Base-by-base conservation (phyloP, 2,888 invertebrate species). In the Pammene aurita region DNA sequence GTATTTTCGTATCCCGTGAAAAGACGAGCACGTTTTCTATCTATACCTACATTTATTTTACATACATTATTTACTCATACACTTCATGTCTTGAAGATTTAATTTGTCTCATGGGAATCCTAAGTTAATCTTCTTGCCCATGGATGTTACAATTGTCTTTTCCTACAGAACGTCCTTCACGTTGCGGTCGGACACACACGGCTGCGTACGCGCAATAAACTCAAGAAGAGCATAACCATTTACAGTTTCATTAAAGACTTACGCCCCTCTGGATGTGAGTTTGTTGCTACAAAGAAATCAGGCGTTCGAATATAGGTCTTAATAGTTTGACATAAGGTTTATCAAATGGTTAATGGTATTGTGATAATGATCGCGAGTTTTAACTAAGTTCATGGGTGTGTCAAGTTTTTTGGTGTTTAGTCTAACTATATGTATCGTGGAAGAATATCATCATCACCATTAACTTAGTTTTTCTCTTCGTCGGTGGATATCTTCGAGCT, bases 131-230 rank as follows among this genome's bases (percentile, higher is more conserved):
- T 26, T 41, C 50, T 52, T 14, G 13, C 7, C 38, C 38, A 62
- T 50, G 38, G 62, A 50, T 61, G 18, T 52, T 2, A 7, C 14
- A 62, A 62, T 62, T 52, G 26, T 38, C 50, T 62, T 62, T 50
- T 50, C 61, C 50, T 50, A 41, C 35, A 16, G 7, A 34, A 4
- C 50, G 61, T 62, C 50, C 61, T 61, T 61, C 61, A 10, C 35
- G 61, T 41, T n/a, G 16, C 61, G 61, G 38, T 50, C n/a, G 38
- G 61, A 38, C 61, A 38, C 61, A 52, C 62, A 41, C 26, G 50
- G 50, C 50, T 62, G 62, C 62, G 18, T 62, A 41, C 18, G 50
- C 62, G 62, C 7, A 16, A 18, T 18, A 5, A 14, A n/a, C 7
- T 7, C 42, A 44, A 9, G 18, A 58, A 26, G n/a, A n/a, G 11